Conservation (phyloP, 2,113 vertebrate genomes). For the Pithys albifrons region DNA sequence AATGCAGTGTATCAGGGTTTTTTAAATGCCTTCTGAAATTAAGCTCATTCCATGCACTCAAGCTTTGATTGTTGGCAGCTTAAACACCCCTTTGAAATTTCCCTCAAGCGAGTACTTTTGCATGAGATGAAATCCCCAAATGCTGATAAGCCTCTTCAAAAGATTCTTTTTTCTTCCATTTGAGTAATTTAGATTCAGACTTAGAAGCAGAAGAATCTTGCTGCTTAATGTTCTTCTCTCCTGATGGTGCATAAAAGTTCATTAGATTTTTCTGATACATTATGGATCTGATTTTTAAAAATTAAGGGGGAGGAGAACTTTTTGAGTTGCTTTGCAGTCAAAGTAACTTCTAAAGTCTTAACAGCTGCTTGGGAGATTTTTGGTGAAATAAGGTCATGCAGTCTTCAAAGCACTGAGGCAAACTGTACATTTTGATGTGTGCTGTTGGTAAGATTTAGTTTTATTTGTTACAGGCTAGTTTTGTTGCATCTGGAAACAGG, state of each 20-base stretch:
- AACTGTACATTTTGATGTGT: not conserved
- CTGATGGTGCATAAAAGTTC: constrained; percentile 23
- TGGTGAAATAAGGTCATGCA: not conserved
- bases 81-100: constrained; percentile 48
- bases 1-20: not conserved
- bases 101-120: constrained; percentile 5
- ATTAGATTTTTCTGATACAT: constrained; percentile 19
- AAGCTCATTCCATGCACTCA: not conserved
- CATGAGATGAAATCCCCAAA: constrained; percentile 43
- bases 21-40: constrained; percentile 26
- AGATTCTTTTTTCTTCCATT: constrained; percentile 29
- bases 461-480: constrained; percentile 89
- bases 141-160: constrained; percentile 50
- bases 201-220: constrained; percentile 9
- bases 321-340: not conserved
- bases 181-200: constrained; percentile 8
- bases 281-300: constrained; percentile 23
- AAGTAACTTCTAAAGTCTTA: not conserved
- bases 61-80: constrained; percentile 29
- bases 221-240: constrained; percentile 18
- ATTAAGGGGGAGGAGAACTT: not conserved
- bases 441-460: not conserved
- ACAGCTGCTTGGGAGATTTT: not conserved
- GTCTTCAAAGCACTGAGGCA: not conserved
- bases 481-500: constrained; percentile 97